Evolutionary conservation across 2,888 invertebrate genomes (phyloP).

Genomic region (Troides oblongomaculatus): DNA sequence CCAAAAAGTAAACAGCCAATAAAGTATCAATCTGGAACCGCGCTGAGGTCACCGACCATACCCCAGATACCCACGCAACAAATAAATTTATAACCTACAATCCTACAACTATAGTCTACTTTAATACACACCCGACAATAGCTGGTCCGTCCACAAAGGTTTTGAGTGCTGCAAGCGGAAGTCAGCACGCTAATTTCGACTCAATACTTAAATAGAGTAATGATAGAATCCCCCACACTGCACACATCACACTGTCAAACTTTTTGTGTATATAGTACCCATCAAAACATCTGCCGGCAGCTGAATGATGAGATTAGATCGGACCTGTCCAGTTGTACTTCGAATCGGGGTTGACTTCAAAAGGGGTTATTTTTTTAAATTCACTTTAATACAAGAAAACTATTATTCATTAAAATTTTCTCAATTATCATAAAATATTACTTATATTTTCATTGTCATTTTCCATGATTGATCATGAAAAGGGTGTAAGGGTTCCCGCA

Average conservation of each 20-base stretch:
- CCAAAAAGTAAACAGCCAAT: constrained; percentile 39
- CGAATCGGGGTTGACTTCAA: constrained; percentile 54
- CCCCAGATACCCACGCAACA: constrained; percentile 18
- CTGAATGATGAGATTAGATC: constrained; percentile 68
- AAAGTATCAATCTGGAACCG: constrained; percentile 33
- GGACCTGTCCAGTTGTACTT: constrained; percentile 59
- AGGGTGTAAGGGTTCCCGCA: too few relatives aligned
- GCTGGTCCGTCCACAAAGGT: background rate
- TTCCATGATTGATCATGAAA: background rate
- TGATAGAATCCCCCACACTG: constrained; percentile 6
- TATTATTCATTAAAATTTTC: background rate
- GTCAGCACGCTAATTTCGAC: constrained; percentile 1
- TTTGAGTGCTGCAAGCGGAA: constrained; percentile 8
- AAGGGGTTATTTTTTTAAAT: constrained; percentile 56
- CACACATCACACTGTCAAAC: constrained; percentile 18
- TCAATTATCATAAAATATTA: background rate
- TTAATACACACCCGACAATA: constrained; percentile 25
- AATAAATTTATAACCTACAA: constrained; percentile 29
- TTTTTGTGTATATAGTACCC: constrained; percentile 35
- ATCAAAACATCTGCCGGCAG: constrained; percentile 70
- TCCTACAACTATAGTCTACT: constrained; percentile 15
- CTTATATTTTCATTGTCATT: background rate
- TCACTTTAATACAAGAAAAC: constrained; percentile 20
- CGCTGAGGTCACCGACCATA: constrained; percentile 38
- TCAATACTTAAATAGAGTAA: background rate